These are phyloP conservation scores for Barnardius zonarius DNA, from an alignment of 2,113 vertebrate species.

Conservation along the genomic window DNA sequence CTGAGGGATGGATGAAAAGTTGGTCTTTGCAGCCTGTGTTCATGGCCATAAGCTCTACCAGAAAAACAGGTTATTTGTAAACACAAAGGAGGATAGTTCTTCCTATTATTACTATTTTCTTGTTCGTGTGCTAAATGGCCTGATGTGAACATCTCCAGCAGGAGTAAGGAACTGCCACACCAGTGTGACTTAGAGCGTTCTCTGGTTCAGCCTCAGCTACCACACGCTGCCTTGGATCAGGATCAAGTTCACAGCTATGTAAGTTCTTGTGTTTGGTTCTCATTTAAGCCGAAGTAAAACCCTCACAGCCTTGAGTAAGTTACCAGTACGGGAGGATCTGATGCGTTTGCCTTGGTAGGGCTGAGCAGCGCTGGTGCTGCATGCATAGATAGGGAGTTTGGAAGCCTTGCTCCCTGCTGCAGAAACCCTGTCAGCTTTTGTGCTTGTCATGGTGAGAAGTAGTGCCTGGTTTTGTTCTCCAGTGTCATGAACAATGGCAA, in stretches of 20 bases:
- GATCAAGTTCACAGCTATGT: background rate
- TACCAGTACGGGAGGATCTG: accelerated
- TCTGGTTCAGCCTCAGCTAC: accelerated
- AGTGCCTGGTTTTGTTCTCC: background rate
- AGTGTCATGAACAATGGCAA: background rate
- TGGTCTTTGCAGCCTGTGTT: background rate
- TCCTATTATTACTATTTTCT: background rate
- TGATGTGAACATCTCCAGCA: accelerated
- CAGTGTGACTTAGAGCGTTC: accelerated
- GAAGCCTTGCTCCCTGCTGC: background rate
- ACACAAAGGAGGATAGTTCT: background rate
- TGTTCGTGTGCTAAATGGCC: background rate
- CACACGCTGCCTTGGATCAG: accelerated
- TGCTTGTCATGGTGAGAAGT: background rate
- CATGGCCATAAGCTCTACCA: background rate
- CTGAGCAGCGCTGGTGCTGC: background rate
- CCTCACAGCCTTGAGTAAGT: background rate
- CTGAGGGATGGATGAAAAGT: background rate
- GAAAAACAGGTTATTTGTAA: background rate
- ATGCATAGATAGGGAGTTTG: accelerated
- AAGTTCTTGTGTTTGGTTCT: background rate
- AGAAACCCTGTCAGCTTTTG: background rate
- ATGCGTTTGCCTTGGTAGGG: background rate
- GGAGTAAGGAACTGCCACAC: background rate
- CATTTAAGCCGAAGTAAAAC: background rate